Base-by-base conservation (phyloP, 2,113 vertebrate genomes). In the Solenodon paradoxus region DNA sequence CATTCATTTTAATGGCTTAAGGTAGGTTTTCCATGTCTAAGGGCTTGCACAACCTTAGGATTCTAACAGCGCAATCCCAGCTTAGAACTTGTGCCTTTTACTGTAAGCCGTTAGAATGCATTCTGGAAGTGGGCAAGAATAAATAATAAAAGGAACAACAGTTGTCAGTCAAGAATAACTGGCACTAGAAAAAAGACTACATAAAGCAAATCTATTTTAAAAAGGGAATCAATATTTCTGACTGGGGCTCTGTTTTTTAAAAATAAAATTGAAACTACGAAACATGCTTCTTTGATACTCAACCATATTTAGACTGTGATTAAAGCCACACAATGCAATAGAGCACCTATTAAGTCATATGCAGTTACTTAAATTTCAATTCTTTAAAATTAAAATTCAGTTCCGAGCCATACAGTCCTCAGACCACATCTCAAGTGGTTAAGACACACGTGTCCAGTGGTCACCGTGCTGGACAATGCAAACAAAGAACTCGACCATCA, bases 191-290 rank as follows among this genome's bases (percentile, higher is more conserved):
- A 66, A 47, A 82, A 89, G 30, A 24, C 19, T 79, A 55, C 13
- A 42, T 69, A 61, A 61, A 75, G 35, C n/a, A 85, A 95, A 77
- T 45, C 47, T 26, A 88, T 20, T 64, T 71, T 75, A 68, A 88
- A 77, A 35, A 22, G 38, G 71, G 9, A 85, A 3, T 42, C 61
- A 77, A 80, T n/a, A 38, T 2, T 13, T 51, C 55, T 83, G 28
- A 61, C 13, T 55, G 17, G n/a, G 22, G 64, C 55, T 6, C 83
- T 51, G 20, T 45, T 74, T n/a, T 82, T 40, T 10, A 90, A 86
- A 85, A 88, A 57, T 38, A 15, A 51, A 9, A 84, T 10, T n/a
- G 40, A 75, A 61, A 51, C 22, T n/a, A 38, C 30, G 66, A 75
- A 83, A 83, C 15, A 78, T 12, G n/a, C 40, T 64, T 92, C n/a